Evolutionary conservation across 2,797 vertebrate genomes (phyloP).

Genomic region (Avahi laniger): DNA sequence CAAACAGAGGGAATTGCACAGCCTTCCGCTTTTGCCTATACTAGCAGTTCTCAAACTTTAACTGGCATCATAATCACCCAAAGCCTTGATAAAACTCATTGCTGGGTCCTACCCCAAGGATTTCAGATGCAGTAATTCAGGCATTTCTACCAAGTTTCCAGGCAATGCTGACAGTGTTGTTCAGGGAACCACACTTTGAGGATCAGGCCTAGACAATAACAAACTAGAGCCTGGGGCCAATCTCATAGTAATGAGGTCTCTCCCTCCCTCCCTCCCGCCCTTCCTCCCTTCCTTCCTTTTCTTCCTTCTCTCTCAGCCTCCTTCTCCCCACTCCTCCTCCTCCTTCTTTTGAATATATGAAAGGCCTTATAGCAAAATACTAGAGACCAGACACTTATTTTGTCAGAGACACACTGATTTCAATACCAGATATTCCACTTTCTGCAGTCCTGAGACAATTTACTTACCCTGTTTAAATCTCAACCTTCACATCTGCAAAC

Average conservation of each 20-base stretch:
- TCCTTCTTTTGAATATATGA: background rate
- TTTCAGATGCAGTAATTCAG: background rate
- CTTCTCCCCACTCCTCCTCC: background rate
- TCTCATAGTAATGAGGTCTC: background rate
- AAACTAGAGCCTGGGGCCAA: background rate
- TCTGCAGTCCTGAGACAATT: background rate
- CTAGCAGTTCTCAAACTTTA: background rate
- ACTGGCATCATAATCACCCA: background rate
- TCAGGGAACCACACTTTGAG: background rate
- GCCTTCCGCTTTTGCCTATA: background rate
- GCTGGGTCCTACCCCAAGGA: background rate
- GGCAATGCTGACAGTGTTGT: background rate
- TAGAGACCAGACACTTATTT: background rate
- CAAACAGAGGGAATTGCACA: background rate
- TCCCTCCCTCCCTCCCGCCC: background rate
- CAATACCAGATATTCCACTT: background rate
- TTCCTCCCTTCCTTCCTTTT: too few species aligned
- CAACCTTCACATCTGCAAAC: background rate
- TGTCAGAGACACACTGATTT: background rate
- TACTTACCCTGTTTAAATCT: background rate
- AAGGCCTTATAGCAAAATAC: background rate
- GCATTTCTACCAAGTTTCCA: background rate
- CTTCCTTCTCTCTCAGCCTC: background rate
- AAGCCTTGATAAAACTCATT: background rate
- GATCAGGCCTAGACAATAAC: background rate